Percentiles rank a stretch among this genome's conserved stretches.
These are phyloP conservation scores for Mobula birostris DNA, from an alignment of 2,113 vertebrate genomes.

Conservation along the genomic window DNA sequence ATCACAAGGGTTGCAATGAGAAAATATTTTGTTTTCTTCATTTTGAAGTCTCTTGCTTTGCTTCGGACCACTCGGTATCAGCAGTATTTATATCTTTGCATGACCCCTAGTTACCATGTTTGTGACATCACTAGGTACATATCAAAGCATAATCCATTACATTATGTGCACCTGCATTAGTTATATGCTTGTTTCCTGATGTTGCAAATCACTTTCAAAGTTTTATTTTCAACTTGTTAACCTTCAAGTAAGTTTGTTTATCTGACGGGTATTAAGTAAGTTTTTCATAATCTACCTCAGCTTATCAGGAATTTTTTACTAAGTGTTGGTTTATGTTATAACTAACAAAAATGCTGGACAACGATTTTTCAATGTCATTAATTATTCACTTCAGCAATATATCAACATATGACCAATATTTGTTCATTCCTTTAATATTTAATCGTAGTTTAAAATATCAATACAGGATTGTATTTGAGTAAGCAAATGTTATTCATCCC, in stretches of 20 bases:
- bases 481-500: background rate
- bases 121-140: constrained; percentile 27
- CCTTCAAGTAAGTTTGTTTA: background rate
- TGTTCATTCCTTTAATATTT: background rate
- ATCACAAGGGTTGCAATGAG: background rate
- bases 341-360: background rate
- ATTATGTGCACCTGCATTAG: background rate
- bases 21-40: background rate
- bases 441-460: background rate
- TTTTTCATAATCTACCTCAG: background rate
- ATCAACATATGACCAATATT: background rate
- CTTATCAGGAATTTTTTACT: background rate
- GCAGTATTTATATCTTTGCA: background rate
- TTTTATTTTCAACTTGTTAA: background rate
- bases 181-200: background rate
- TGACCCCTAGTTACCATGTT: background rate
- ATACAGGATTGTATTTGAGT: background rate
- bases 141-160: background rate
- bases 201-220: background rate
- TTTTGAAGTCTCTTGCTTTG: background rate
- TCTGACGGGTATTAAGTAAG: background rate
- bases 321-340: background rate
- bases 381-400: background rate
- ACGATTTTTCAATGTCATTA: background rate
- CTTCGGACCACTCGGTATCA: background rate